A percentile compares a stretch with the other conserved stretches of the same genome.
These are phyloP conservation scores for Drosophila eohydei DNA, from an alignment of 2,888 invertebrate species.

Conservation along the genomic window DNA sequence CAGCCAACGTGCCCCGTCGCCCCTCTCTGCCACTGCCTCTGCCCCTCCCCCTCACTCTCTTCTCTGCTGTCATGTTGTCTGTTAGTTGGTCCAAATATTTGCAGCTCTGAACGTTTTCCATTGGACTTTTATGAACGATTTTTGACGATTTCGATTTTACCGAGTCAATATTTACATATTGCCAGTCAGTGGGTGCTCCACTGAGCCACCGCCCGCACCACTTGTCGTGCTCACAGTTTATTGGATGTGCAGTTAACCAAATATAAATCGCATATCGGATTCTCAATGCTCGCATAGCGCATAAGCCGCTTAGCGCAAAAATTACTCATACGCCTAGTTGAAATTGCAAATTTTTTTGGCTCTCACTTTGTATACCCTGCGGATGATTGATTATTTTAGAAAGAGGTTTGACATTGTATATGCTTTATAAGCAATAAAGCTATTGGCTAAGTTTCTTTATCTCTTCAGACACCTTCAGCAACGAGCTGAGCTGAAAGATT, in stretches of 20 bases:
- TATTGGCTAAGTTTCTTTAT: no score
- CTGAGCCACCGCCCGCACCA: not conserved
- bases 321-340: conserved; percentile 76
- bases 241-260: conserved; percentile 79
- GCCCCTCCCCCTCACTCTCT: not conserved
- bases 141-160: conserved; percentile 78
- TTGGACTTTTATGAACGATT: conserved; percentile 72
- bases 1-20: conserved; percentile 5
- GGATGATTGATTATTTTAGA: not conserved
- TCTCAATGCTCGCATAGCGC: conserved; percentile 40
- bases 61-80: conserved; percentile 50
- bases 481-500: no score
- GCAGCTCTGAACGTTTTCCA: conserved; percentile 65
- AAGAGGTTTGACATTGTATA: no score
- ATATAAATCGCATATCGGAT: conserved; percentile 78
- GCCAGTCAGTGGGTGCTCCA: not conserved
- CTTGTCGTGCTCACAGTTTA: conserved; percentile 51
- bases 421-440: no score
- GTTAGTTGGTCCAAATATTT: conserved; percentile 70
- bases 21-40: not conserved
- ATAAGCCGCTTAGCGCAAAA: conserved; percentile 74
- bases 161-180: conserved; percentile 77
- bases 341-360: conserved; percentile 28
- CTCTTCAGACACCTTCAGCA: no score
- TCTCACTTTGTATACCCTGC: not conserved